phyloP scores from a whole-genome alignment of 2,888 invertebrate genomes.

The Monoplex corrugatus region DNA sequence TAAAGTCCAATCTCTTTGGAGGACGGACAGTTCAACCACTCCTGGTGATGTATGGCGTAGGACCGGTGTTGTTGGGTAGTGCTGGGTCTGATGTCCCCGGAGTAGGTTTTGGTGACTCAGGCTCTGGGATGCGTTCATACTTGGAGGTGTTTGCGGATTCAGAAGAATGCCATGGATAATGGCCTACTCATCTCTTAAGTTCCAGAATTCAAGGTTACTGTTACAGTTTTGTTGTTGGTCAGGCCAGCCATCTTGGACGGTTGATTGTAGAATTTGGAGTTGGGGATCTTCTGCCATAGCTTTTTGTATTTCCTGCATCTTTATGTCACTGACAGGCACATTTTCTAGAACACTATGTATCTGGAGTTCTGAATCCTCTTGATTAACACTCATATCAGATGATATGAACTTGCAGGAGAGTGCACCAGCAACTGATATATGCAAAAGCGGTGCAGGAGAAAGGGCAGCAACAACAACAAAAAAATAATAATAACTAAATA shows the following conservation, averaged over 20 bases:
- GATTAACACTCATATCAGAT: not conserved
- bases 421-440: conserved; percentile 16
- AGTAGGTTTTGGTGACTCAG: too few species aligned
- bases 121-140: too few species aligned
- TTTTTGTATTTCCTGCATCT: not conserved
- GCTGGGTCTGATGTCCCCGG: too few species aligned
- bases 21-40: too few species aligned
- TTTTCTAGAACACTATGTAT: not conserved
- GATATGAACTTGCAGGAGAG: not conserved
- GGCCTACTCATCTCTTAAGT: not conserved
- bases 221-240: not conserved
- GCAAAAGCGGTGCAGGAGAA: too few species aligned
- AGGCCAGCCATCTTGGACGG: conserved; percentile 25
- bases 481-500: not conserved
- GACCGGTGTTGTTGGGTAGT: too few species aligned
- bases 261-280: not conserved
- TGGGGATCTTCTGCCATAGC: conserved; percentile 16
- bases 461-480: conserved; percentile 7
- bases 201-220: not conserved
- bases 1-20: too few species aligned
- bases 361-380: not conserved
- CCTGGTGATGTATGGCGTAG: too few species aligned
- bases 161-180: not conserved
- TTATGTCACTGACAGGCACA: conserved; percentile 8
- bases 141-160: too few species aligned